Evolutionary conservation across 2,113 vertebrate species (phyloP), one percentile per base, ranked within the genome.

Genomic region (Perca flavescens): DNA sequence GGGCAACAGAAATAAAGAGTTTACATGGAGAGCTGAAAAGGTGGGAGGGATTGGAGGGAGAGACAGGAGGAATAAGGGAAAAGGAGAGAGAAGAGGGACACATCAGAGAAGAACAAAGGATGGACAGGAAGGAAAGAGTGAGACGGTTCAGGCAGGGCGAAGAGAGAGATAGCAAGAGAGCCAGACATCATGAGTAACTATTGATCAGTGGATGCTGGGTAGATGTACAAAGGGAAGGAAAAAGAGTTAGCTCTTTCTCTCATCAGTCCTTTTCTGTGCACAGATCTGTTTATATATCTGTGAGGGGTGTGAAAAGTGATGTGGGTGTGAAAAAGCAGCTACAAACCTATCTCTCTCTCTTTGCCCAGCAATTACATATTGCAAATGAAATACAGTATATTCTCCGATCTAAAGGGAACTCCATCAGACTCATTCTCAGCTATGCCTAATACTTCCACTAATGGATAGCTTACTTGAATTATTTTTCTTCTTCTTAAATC

Each of bases 161-260:
- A 67, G 49, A 25, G 56, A 64, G 70, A 54, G 12, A 61, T 6
- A 13, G 76, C 53, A 73, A 79, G 67, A 70, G 78, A 80, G 52
- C 12, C 68, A 77, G 72, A 73, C 58, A 71, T 73, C 43, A 74
- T 28, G 69, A 88, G 67, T 17, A 52, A 21, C 43, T 78, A 77
- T 89, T 86, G 86, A 90, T 91, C 63, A 86, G 75, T 52, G 43
- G 77, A 63, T 60, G 74, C 34, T 81, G 43, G 25, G 62, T 66
- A 65, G 46, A 65, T 60, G 67, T 28, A 71, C 19, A 58, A 78
- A 84, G 31, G 21, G 70, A 77, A 56, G 34, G 17, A 81, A 50
- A 74, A 86, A 69, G 64, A 69, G 14, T 64, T 81, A 67, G 58
- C 54, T 83, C 62, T 60, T 47, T 74, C 54, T 63, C 67, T 81